A percentile compares a stretch with the other conserved stretches of the same genome.
These are phyloP conservation scores for Xiphydria camelus DNA, from an alignment of 2,888 invertebrate species.

Conservation along the genomic window DNA sequence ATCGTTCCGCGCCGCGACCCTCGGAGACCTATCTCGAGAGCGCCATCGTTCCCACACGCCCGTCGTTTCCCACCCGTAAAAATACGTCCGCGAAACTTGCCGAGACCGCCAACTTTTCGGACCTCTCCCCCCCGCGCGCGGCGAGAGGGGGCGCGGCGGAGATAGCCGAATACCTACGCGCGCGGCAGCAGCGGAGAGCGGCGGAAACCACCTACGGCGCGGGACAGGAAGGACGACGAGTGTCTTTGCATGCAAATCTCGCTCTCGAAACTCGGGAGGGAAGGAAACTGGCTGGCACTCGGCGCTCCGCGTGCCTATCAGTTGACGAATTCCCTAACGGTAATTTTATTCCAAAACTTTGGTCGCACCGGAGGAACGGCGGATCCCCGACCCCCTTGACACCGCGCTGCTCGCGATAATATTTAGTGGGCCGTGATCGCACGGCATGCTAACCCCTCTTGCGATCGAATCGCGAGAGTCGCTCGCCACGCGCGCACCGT, in stretches of 20 bases:
- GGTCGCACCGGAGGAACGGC: constrained; percentile 7
- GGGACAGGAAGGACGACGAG: constrained; percentile 15
- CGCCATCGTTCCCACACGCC: no score
- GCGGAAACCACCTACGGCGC: constrained; percentile 1
- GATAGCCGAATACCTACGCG: no score
- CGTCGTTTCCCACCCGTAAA: constrained; percentile 25
- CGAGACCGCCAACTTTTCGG: constrained; percentile 17
- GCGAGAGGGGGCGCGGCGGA: no score
- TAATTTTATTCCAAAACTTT: constrained; percentile 42
- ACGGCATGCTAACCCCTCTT: neutral
- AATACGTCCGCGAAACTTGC: constrained; percentile 32
- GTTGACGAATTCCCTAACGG: constrained; percentile 44
- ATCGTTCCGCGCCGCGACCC: constrained; percentile 25
- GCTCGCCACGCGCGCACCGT: no score
- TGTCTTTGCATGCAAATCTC: constrained; percentile 37
- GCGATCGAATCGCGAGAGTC: no score
- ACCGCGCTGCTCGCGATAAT: constrained; percentile 10
- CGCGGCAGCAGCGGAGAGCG: no score
- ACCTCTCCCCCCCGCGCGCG: constrained; percentile 3
- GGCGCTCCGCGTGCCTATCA: constrained; percentile 28
- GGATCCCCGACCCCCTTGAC: neutral
- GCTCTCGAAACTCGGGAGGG: constrained; percentile 3
- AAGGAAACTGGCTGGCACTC: constrained; percentile 5
- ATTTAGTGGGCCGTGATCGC: constrained; percentile 9
- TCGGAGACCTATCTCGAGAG: constrained; percentile 13